Evolutionary conservation across 2,888 invertebrate genomes (phyloP), one percentile per base, ranked within the genome.

Genomic region (Sympetrum striolatum): DNA sequence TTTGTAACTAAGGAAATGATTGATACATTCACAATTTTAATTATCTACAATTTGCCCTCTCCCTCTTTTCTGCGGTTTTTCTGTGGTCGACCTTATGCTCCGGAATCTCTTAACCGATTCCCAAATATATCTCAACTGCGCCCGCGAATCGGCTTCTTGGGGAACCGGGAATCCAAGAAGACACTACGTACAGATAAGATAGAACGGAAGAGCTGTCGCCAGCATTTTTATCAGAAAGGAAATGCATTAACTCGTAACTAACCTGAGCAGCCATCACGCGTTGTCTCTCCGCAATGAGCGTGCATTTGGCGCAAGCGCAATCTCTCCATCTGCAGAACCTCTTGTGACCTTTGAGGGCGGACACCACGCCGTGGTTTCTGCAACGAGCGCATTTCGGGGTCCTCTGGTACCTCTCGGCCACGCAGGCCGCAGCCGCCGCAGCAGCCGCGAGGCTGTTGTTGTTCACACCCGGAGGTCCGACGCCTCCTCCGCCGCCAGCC

Each of bases 191-290:
- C 44, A 73, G 18, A 1, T 5, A 53, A 1, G 15, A 15, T 1
- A 53, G 1, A 53, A 1, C 1, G 18, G 18, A 18, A 1, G 18
- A 53, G 53, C 53, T 18, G 18, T 53, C 25, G 6, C n/a, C 4
- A 5, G 10, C 4, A 35, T 35, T 80, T 2, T 31, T 80, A 15
- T 4, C 15, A 15, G 53, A 81, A 81, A 53, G 53, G 39, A 53
- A 14, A 53, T 3, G 14, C 22, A 25, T 14, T 12, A 81, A 18
- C n/a, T 1, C 15, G 5, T 18, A 5, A 93, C 94, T 93, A 94
- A 98, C 97, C 96, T 98, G 98, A 90, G 99, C 99, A 31, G 99
- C 99, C 99, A 99, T 99, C 91, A 99, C 99, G 79, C 99, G 95
- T 94, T 99, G 99, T 91, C 99, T 94, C 95, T 99, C 99, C 1